Percentiles rank a stretch among this genome's conserved stretches.
These are phyloP conservation scores for Oscheius sp. DNA, from an alignment of 1,140 invertebrate genomes.

Conservation along the genomic window DNA sequence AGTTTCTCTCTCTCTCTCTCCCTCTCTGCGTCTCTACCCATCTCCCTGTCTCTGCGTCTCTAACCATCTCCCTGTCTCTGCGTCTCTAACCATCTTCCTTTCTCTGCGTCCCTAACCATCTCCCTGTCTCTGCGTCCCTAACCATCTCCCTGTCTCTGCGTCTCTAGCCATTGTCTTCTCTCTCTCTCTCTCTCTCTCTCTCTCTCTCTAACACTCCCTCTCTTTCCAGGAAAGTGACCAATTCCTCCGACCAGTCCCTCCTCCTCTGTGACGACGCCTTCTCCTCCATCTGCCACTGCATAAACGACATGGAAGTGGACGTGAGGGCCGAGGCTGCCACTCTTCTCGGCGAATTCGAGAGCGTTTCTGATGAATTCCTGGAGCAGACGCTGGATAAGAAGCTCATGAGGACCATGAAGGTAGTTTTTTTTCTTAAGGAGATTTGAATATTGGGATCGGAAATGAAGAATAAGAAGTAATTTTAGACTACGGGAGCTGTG, in stretches of 20 bases:
- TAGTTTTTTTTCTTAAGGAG: slow-evolving; percentile 53
- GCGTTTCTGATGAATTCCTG: slow-evolving; percentile 82
- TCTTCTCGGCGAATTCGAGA: slow-evolving; percentile 74
- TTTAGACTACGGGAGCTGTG: neutral
- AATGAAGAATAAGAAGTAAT: neutral
- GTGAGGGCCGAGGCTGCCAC: slow-evolving; percentile 62
- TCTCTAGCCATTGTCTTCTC: too few relatives aligned
- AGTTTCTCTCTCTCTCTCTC: slow-evolving; percentile 25
- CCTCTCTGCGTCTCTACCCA: too few relatives aligned
- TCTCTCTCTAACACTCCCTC: too few relatives aligned
- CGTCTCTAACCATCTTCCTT: too few relatives aligned
- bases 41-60: too few relatives aligned
- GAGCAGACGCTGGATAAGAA: slow-evolving; percentile 97
- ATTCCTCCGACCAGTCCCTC: slow-evolving; percentile 62
- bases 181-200: too few relatives aligned
- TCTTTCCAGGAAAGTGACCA: slow-evolving; percentile 46
- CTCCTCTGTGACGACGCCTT: slow-evolving; percentile 93
- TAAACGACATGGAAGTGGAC: slow-evolving; percentile 72
- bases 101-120: too few relatives aligned
- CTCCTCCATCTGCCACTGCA: slow-evolving; percentile 84
- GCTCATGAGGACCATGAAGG: slow-evolving; percentile 91
- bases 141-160: too few relatives aligned
- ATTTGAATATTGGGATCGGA: neutral
- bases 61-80: too few relatives aligned
- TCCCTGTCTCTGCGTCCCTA: too few relatives aligned